Evolutionary conservation across 1,140 invertebrate genomes (phyloP).

Genomic region (Rhopalosiphum maidis): DNA sequence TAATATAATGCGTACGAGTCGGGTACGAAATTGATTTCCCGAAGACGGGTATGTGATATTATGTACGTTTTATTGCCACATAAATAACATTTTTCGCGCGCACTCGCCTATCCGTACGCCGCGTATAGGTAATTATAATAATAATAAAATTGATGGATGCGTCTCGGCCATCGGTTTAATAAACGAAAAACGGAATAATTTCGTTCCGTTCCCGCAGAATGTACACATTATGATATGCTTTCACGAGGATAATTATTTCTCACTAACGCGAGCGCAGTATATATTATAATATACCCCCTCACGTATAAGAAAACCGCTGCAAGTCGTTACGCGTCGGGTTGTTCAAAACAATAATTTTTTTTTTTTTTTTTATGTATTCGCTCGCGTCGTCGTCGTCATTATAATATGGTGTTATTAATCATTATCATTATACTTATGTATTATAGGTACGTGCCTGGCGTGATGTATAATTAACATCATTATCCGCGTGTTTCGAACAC

Average conservation of each 20-base stretch:
- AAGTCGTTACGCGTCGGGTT: background rate
- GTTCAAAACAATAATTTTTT: background rate
- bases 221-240: background rate
- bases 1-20: background rate
- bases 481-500: background rate
- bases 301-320: background rate
- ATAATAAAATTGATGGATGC: conserved; percentile 19
- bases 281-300: background rate
- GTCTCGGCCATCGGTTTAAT: background rate
- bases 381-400: background rate
- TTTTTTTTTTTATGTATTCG: background rate
- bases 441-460: background rate
- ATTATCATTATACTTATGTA: conserved; percentile 4
- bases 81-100: background rate
- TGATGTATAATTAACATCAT: conserved; percentile 18
- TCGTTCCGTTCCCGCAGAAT: background rate
- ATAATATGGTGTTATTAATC: conserved; percentile 13
- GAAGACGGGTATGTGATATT: background rate
- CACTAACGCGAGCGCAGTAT: background rate
- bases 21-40: background rate
- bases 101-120: background rate
- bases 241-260: background rate
- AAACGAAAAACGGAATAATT: background rate
- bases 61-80: background rate
- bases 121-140: background rate